phyloP scores from a whole-genome alignment of 2,888 invertebrate species.

The Aplocera efformata region DNA sequence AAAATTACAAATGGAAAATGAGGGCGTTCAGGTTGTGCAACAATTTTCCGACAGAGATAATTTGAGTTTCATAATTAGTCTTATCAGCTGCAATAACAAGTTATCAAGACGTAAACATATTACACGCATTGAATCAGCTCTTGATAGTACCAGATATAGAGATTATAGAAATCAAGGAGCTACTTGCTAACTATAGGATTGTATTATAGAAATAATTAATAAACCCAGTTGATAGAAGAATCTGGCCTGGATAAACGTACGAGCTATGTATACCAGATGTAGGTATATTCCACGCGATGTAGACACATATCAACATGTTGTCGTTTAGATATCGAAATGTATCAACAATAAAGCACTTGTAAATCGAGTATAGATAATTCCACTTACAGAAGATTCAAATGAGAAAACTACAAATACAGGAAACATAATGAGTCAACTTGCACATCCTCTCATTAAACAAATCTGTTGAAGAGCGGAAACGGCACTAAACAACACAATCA shows the following conservation, averaged over 20 bases:
- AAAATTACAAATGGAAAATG: conserved; percentile 6
- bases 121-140: conserved; percentile 12
- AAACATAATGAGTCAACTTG: conserved; percentile 53
- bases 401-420: conserved; percentile 50
- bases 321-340: conserved; percentile 19
- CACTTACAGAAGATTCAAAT: conserved; percentile 35
- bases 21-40: conserved; percentile 10
- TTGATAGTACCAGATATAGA: conserved; percentile 8
- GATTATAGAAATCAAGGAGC: conserved; percentile 9
- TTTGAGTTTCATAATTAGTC: conserved; percentile 13
- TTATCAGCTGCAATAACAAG: conserved; percentile 18
- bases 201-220: conserved; percentile 8
- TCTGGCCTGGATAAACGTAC: conserved; percentile 13
- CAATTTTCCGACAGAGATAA: conserved; percentile 13
- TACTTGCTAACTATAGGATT: not conserved
- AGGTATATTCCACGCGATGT: conserved; percentile 15
- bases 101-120: conserved; percentile 20
- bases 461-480: conserved; percentile 46
- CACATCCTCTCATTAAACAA: conserved; percentile 48
- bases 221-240: conserved; percentile 12
- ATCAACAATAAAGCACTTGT: conserved; percentile 11
- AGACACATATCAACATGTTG: conserved; percentile 12
- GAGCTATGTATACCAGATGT: conserved; percentile 12
- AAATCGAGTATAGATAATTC: conserved; percentile 8
- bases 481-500: conserved; percentile 30